Evolutionary conservation across 1,140 invertebrate genomes (phyloP), one percentile per base, ranked within the genome.

Genomic region (Aphelinus atriplicis): DNA sequence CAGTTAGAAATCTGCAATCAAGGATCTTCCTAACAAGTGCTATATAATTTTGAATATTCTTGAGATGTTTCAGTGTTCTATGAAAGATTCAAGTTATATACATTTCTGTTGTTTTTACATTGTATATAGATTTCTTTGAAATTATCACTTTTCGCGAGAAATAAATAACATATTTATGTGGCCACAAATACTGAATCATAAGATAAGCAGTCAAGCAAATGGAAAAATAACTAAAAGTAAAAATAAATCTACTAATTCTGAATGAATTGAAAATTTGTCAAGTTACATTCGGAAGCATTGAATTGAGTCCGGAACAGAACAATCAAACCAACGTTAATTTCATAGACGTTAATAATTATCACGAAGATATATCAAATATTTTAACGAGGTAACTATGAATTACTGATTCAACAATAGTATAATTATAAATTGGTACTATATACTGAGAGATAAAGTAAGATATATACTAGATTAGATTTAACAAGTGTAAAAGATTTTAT

Each of bases 291-390:
- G 4, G 55, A 56, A 6, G 51, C n/a, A 67, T 42, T 46, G 3
- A 56, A 46, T 45, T 67, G 65, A 55, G 46, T 67, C n/a, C 56
- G 53, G 50, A 45, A n/a, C 4, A 46, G 0, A 26, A 26, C 26
- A 26, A 26, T 26, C 26, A 26, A 26, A 26, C 26, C 26, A 67
- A 67, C 51, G 46, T 67, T 67, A 67, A 67, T 45, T 46, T 55
- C 3, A 67, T 62, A 45, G 2, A 55, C 3, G 50, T 47, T 58
- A 47, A 63, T 45, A n/a, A 3, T 9, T 42, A 71, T 26, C 26
- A 26, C 26, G 26, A 26, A 26, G 1, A 46, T 62, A 53, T 62
- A 45, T 9, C 3, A 3, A 9, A 63, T 53, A 53, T n/a, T 50
- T 63, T n/a, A 58, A 55, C 48, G 51, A 5, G n/a, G 46, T 45